These are phyloP conservation scores for Cygnus atratus DNA, from an alignment of 2,113 vertebrate species.

Conservation along the genomic window DNA sequence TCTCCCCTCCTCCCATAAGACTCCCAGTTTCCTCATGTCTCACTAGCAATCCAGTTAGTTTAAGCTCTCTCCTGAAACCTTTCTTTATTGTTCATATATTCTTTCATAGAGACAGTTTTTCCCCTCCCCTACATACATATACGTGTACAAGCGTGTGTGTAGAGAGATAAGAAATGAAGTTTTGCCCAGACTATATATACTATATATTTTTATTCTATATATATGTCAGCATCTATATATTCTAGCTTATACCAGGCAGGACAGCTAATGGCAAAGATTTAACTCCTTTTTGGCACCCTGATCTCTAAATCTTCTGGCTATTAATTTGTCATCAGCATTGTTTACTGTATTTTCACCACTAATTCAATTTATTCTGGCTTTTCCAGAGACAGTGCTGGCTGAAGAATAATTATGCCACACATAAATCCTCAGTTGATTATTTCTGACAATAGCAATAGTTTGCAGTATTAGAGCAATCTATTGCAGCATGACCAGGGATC, in stretches of 20 bases:
- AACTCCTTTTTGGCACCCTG: neutral
- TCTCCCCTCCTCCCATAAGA: neutral
- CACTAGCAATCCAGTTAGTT: neutral
- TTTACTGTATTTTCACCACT: neutral
- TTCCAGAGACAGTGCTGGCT: neutral
- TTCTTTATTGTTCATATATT: neutral
- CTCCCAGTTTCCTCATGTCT: neutral
- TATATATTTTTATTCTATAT: neutral
- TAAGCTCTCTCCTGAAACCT: neutral
- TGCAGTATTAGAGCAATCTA: neutral
- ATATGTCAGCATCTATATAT: neutral
- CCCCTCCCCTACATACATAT: neutral
- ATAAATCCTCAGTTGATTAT: neutral
- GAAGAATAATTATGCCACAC: neutral
- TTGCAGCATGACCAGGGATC: neutral
- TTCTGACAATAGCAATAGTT: neutral
- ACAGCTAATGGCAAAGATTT: neutral
- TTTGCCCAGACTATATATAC: neutral
- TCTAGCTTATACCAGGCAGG: neutral
- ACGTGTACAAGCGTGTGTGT: too few species aligned
- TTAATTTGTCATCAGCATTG: neutral
- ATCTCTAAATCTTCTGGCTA: neutral
- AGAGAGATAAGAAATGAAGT: neutral
- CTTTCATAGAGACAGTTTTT: neutral
- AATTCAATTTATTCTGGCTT: neutral